Evolutionary conservation across 2,797 vertebrate species (phyloP), one percentile per base, ranked within the genome.

Genomic region (Centropyge bicolor): DNA sequence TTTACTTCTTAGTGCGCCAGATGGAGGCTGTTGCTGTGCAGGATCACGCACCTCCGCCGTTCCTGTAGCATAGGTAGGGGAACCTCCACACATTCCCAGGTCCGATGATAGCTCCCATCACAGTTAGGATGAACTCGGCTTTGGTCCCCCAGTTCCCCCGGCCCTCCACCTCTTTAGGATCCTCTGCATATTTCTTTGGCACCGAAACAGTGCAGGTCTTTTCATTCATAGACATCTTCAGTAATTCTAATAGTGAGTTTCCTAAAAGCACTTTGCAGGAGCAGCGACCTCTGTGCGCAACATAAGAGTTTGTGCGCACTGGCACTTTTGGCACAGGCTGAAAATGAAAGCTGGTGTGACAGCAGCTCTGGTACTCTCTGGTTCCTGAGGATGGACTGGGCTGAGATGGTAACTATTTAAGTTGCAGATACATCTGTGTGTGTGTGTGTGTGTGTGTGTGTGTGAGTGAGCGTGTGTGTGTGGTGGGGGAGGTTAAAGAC

Each of bases 41-140:
- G n/a, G 31, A 6, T 9, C 11, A 78, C 95, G 93, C 92, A 97
- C 97, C 97, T 89, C 97, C 96, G 40, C 97, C 97, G 87, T 97
- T 97, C 80, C 95, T 97, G 94, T 98, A 98, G 94, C 97, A 98
- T 85, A 98, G 94, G 86, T 96, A 97, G 0, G 96, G 97, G 24
- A 98, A 97, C 24, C 97, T 94, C 97, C 97, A 98, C 8, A 97
- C 93, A 73, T 97, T 98, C 64, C 97, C 97, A 55, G 97, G 95
- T 69, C 91, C 92, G 64, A 93, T 92, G 45, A 93, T 87, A 0
- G 89, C 90, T 4, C 93, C 93, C 87, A 93, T 92, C 66, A 94
- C 91, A 1, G 92, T 93, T 22, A 94, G 83, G 66, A 94, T 92
- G 64, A 79, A 93, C 76, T 94, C 91, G 0, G 90, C 69, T 81